Base-by-base conservation (phyloP, 2,797 vertebrate genomes). In the Rhinoraja longicauda region DNA sequence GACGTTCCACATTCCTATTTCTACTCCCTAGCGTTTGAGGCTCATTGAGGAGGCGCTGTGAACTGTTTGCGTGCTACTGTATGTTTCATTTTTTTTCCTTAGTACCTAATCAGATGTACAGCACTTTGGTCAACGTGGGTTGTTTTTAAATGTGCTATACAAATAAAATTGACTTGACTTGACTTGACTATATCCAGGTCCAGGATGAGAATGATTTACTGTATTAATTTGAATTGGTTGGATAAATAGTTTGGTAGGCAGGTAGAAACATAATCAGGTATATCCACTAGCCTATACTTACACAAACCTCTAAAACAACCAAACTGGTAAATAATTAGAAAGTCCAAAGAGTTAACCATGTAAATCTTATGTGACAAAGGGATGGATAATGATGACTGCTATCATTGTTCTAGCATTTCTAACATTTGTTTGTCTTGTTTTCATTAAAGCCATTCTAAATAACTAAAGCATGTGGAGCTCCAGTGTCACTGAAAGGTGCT, bases 351-450 rank as follows among this genome's bases (percentile, higher is more conserved):
- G n/a, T 86, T 21, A 36, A 32, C 59, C 19, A 36, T 32, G n/a
- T 88, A 17, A 67, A 36, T 88, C 67, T 32, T 88, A 62, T 19
- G 39, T 88, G 62, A 88, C 84, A 67, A 88, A 88, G 7, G 59
- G 32, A 21, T 88, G n/a, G 7, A 88, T 36, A 67, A 36, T 19
- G 64, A 88, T 36, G n/a, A 67, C 84, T 67, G 21, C 62, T 67
- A 17, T 62, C 64, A 64, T n/a, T 88, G 62, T 88, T 67, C n/a
- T 67, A 67, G 64, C 84, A 88, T 62, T 88, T 67, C 62, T 67
- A 88, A 88, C 62, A 88, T 62, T 88, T 88, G 84, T 88, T 88
- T 64, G 59, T 36, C 84, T 67, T 88, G 62, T 88, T 67, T 88
- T 67, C 62, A 36, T 64, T 88, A 88, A 88, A 88, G 84, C 62